phyloP scores from a whole-genome alignment of 2,888 invertebrate species.

The Nineta flava region DNA sequence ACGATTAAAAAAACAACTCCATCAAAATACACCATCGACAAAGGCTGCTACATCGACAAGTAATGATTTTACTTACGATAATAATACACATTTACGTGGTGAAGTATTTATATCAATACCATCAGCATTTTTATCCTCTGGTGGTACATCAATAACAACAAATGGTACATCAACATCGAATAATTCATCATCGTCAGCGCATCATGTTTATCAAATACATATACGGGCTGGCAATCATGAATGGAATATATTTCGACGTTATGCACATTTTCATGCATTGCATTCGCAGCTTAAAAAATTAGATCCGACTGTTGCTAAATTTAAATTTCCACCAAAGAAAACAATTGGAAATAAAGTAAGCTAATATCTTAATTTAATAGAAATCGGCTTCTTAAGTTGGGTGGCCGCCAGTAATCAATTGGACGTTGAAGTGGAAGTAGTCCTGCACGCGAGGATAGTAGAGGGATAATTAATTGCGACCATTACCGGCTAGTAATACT shows the following conservation, averaged over 20 bases:
- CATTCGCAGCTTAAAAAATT: conserved; percentile 72
- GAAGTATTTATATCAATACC: conserved; percentile 78
- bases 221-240: conserved; percentile 72
- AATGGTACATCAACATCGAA: no score
- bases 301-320: conserved; percentile 59
- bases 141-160: conserved; percentile 21
- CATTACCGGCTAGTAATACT: no score
- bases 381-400: background rate
- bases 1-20: conserved; percentile 43
- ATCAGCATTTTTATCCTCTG: conserved; percentile 63
- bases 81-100: conserved; percentile 23
- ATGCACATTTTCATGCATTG: conserved; percentile 79
- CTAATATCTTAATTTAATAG: conserved; percentile 1
- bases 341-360: conserved; percentile 78
- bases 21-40: conserved; percentile 46
- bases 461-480: no score
- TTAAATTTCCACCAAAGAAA: conserved; percentile 92
- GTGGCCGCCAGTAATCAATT: no score
- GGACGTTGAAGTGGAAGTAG: no score
- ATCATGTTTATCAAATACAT: conserved; percentile 79
- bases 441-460: no score
- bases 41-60: conserved; percentile 15
- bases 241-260: conserved; percentile 91
- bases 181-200: conserved; percentile 40
- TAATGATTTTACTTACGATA: conserved; percentile 24